Percentiles rank a stretch among this genome's conserved stretches.
Conservation (phyloP, 2,888 invertebrate species). For the Metacarcinus magister region DNA sequence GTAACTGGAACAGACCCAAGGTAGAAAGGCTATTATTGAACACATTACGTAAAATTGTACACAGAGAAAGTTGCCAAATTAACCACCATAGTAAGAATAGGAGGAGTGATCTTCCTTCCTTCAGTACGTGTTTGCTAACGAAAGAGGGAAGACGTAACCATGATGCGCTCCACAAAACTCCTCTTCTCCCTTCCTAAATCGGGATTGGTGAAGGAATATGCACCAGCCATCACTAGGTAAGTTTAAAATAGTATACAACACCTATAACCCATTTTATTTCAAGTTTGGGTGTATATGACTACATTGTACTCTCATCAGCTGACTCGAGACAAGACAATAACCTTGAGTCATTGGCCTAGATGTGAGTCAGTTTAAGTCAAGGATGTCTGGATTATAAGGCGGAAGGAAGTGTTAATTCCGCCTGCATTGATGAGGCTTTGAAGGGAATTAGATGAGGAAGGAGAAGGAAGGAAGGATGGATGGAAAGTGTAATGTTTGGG, state of each 20-base stretch:
- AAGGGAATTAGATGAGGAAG: background rate
- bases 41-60: background rate
- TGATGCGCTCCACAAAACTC: slow-evolving; percentile 63
- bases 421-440: background rate
- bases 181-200: slow-evolving; percentile 36
- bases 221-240: slow-evolving; percentile 56
- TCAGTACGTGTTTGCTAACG: background rate
- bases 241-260: background rate
- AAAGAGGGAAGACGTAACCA: background rate
- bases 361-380: background rate
- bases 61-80: background rate
- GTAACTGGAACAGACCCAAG: background rate
- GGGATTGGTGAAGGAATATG: slow-evolving; percentile 42
- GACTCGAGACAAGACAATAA: background rate
- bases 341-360: background rate
- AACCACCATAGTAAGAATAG: background rate
- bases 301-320: background rate
- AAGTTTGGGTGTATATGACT: no score
- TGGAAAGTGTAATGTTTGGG: background rate
- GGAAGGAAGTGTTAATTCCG: background rate
- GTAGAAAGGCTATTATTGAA: background rate
- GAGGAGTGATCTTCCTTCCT: background rate
- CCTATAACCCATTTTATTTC: no score
- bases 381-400: background rate
- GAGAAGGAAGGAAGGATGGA: background rate